Percentiles rank a stretch among this genome's conserved stretches.
Conservation (phyloP, 53 echinoderm and acorn worm species). For the Holothuria leucospilota region DNA sequence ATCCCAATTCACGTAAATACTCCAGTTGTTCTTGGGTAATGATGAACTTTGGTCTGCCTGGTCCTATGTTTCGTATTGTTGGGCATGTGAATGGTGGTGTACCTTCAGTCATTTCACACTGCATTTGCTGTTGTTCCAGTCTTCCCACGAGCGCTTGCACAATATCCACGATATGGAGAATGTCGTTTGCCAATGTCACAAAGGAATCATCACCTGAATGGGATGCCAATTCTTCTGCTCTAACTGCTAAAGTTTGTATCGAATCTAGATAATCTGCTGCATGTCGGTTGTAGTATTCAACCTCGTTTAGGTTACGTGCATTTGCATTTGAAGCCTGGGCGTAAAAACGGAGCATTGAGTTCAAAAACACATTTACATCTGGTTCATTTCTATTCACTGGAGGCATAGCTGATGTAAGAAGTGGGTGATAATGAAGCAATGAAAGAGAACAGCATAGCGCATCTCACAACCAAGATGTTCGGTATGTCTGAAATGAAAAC, state of each 20-base stretch:
- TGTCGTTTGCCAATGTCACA: not conserved
- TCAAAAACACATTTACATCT: slow-evolving; percentile 1
- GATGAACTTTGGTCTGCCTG: slow-evolving; percentile 2
- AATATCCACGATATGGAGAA: not conserved
- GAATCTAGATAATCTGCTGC: not conserved
- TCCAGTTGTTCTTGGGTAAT: not conserved
- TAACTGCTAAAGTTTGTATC: not conserved
- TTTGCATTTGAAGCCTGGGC: not conserved
- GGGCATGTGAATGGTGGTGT: not conserved
- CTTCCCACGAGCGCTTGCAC: not conserved
- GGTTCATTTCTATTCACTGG: not conserved
- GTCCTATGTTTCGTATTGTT: not conserved
- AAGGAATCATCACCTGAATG: not conserved
- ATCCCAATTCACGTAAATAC: not conserved
- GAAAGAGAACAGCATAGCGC: too few relatives aligned
- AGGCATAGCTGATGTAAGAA: too few relatives aligned
- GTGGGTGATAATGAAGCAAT: too few relatives aligned
- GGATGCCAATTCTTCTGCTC: not conserved
- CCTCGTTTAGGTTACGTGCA: not conserved
- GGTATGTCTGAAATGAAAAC: too few relatives aligned
- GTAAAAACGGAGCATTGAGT: not conserved
- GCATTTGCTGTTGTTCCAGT: not conserved
- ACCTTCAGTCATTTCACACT: not conserved
- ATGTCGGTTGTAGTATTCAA: not conserved
- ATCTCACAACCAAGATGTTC: too few relatives aligned